A percentile compares a stretch with the other conserved stretches of the same genome.
phyloP scores from a whole-genome alignment of 2,113 vertebrate genomes.

The Saguinus imperator region DNA sequence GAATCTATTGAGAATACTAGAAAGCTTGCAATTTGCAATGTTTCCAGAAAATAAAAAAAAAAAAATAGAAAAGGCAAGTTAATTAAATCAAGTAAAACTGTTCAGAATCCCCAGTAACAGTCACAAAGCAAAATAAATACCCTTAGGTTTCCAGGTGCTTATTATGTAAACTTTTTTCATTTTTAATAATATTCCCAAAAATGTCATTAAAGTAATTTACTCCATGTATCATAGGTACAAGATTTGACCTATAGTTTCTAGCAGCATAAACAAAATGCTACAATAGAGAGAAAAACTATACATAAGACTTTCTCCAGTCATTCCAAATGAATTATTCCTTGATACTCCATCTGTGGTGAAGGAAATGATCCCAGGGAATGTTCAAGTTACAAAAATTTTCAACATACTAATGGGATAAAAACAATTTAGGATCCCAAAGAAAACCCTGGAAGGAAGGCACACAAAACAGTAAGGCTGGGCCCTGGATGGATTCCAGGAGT shows the following conservation, averaged over 20 bases:
- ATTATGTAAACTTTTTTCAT: background rate
- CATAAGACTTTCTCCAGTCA: background rate
- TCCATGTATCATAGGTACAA: background rate
- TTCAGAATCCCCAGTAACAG: background rate
- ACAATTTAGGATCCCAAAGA: background rate
- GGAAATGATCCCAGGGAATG: background rate
- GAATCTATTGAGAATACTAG: background rate
- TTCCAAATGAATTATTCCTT: background rate
- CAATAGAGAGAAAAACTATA: background rate
- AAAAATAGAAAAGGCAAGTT: background rate
- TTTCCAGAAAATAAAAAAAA: background rate
- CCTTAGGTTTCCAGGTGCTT: background rate
- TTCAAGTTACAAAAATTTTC: background rate
- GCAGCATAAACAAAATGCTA: background rate
- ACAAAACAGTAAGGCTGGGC: background rate
- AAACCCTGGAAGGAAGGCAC: background rate
- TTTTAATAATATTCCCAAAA: slow-evolving; percentile 28
- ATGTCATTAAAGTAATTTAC: background rate
- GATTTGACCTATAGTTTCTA: background rate
- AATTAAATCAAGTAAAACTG: background rate
- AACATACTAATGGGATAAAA: background rate
- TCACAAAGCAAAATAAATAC: slow-evolving; percentile 11
- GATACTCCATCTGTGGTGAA: background rate
- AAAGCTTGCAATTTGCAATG: slow-evolving; percentile 19
- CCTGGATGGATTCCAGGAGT: background rate